Conservation (phyloP, 2,888 invertebrate genomes). For the Ferrisia virgata region DNA sequence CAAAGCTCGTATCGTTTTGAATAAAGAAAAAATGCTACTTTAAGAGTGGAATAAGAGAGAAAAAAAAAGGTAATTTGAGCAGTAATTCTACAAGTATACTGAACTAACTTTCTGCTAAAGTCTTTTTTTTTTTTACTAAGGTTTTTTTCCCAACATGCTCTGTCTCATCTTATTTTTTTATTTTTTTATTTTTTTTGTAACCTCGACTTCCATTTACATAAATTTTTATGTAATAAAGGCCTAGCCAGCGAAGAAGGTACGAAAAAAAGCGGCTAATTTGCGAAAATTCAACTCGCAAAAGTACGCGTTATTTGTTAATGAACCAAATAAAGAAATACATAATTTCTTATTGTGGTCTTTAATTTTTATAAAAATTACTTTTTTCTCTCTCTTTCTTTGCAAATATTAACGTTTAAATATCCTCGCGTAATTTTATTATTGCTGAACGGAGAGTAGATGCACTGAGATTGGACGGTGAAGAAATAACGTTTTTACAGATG, state of each 20-base stretch:
- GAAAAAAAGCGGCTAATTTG: conserved; percentile 14
- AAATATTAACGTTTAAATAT: no score
- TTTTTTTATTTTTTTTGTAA: neutral
- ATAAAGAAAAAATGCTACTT: neutral
- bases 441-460: no score
- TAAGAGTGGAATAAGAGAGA: neutral
- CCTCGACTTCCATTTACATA: conserved; percentile 38
- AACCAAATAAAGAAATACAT: conserved; percentile 30
- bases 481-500: no score
- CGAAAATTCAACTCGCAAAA: conserved; percentile 19
- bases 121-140: neutral
- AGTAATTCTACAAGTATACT: conserved; percentile 30
- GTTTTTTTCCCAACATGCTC: neutral
- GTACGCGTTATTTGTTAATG: conserved; percentile 11
- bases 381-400: neutral
- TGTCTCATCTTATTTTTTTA: no score
- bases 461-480: no score
- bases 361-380: conserved; percentile 19
- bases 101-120: neutral
- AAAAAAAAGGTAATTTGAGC: conserved; percentile 39
- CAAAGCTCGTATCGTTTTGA: conserved; percentile 29
- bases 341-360: conserved; percentile 15
- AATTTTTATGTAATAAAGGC: conserved; percentile 32
- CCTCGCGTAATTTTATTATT: neutral
- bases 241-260: neutral